A percentile compares a stretch with the other conserved stretches of the same genome.
phyloP scores from a whole-genome alignment of 1,140 invertebrate genomes.

The Drosophila nigrodunni region DNA sequence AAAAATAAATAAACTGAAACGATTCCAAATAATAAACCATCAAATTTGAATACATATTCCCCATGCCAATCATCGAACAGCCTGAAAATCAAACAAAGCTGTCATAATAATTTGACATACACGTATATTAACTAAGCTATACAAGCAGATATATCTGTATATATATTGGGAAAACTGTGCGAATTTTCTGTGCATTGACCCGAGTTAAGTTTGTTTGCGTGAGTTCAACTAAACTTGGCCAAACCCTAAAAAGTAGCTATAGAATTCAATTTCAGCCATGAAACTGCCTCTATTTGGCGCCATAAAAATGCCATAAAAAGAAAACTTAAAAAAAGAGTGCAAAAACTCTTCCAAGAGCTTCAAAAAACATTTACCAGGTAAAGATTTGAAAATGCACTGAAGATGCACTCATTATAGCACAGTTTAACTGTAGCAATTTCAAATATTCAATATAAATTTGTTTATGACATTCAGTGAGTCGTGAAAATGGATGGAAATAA shows the following conservation, averaged over 20 bases:
- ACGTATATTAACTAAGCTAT: not conserved
- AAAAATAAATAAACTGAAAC: slow-evolving; percentile 22
- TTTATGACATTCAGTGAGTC: slow-evolving; percentile 8
- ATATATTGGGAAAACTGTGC: slow-evolving; percentile 15
- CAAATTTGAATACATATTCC: slow-evolving; percentile 23
- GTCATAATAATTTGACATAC: slow-evolving; percentile 20
- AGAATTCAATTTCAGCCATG: slow-evolving; percentile 2
- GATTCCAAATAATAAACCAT: slow-evolving; percentile 32
- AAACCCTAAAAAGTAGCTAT: slow-evolving; percentile 21
- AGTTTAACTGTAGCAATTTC: not conserved
- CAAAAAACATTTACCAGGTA: not conserved
- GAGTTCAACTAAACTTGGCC: slow-evolving; percentile 15
- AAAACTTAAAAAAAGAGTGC: not conserved
- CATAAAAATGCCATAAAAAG: slow-evolving; percentile 4
- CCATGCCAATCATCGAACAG: slow-evolving; percentile 37
- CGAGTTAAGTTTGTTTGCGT: slow-evolving; percentile 26
- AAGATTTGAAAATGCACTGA: not conserved
- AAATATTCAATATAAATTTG: not conserved
- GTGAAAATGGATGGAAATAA: not conserved
- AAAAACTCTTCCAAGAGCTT: not conserved
- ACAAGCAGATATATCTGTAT: not conserved
- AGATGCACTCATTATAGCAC: no score
- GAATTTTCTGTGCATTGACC: slow-evolving; percentile 34
- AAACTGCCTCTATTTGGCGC: not conserved
- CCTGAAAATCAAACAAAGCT: slow-evolving; percentile 20